Base-by-base conservation (phyloP, 2,888 invertebrate genomes). In the Mesoligia furuncula region DNA sequence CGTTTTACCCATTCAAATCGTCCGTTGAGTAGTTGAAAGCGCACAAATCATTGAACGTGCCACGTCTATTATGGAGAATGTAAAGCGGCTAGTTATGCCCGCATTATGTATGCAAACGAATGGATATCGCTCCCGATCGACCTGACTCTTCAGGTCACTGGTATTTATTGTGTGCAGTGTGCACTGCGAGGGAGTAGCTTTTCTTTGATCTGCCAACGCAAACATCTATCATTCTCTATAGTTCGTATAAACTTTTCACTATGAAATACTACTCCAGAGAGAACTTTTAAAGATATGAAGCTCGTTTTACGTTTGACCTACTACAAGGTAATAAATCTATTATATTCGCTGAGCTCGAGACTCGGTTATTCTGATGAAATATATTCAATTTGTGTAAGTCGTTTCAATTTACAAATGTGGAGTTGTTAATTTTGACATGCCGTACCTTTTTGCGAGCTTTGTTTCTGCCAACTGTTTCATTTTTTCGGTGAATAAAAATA, bases 131-230 rank as follows among this genome's bases (percentile, higher is more conserved):
- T 76, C 70, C 66, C 72, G 74, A 87, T 80, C 70, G 86, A 82
- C 77, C 87, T 81, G 83, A 80, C 75, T 81, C 79, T 84, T 82
- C 83, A 77, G 86, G 88, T 84, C 87, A 85, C 80, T 80, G 83
- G 59, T 85, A 83, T 89, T 88, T 88, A 84, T 79, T 78, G 73
- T 76, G 69, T 77, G 78, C 69, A 76, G 71, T 77, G 73, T 77
- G 77, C 67, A 75, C 42, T 70, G 27, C 42, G 51, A 62, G 75
- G 31, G 66, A 24, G 31, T 9, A 17, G 3, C 36, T n/a, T 13
- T 68, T 69, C 87, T 87, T 84, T 85, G 84, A 83, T 81, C 76
- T 83, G 31, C 65, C 36, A 61, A 66, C 62, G 54, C 65, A 67
- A 81, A 77, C 77, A 77, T 71, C 67, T 73, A 83, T 57, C 67